Base-by-base conservation (phyloP, 2,888 invertebrate genomes). In the Prenolepis imparis region DNA sequence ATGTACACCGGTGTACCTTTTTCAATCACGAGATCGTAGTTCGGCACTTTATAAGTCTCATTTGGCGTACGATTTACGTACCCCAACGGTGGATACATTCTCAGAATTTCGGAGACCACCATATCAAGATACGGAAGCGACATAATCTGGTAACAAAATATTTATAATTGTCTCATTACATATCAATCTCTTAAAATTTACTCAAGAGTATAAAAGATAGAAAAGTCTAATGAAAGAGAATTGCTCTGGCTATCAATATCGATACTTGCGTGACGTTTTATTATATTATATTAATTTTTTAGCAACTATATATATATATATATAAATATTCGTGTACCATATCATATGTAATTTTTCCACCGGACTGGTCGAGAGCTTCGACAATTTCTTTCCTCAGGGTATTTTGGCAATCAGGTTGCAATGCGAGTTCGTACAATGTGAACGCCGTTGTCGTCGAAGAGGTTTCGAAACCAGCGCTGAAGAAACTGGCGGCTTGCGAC, bases 31-130 rank as follows among this genome's bases (percentile, higher is more conserved):
- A 92, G 15, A 66, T 93, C 86, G 0, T 90, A 90, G 9, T 91
- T 86, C 0, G 93, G 93, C 4, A 94, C 4, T 61, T 92, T 89
- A 83, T 93, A 94, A 64, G 93, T 90, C 3, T 74, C 41, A 3
- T n/a, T 78, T 6, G 91, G 55, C 5, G 89, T 41, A 32, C 94
- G 91, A 77, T 93, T 92, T 78, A 95, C 44, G 15, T 93, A 90
- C 0, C 91, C 89, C 3, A 94, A 86, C 0, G 94, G 92, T 15
- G 95, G 95, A 84, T 94, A 95, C 83, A 93, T 92, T 39, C 95
- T 91, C 12, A 95, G 90, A 0, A 94, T 93, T 90, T 95, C 95
- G 57, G 93, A 80, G 55, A 93, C 5, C 0, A 93, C 91, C 92
- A 91, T 92, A 61, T 93, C 92, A 15, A 94, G 85, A 67, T 93